Conservation (phyloP, 2,888 invertebrate genomes). For the Nemurella pictetii region DNA sequence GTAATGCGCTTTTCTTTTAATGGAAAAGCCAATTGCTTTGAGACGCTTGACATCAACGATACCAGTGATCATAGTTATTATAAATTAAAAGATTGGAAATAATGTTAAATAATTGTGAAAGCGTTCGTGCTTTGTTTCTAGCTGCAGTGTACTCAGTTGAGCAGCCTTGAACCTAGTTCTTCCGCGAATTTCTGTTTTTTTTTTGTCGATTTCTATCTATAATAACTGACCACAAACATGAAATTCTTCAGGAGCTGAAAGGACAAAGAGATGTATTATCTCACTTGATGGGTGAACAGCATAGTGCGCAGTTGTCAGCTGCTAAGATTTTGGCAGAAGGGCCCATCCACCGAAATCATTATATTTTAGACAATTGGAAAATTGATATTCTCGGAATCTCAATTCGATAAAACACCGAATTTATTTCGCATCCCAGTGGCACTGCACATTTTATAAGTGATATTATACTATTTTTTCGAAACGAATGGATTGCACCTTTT, state of each 20-base stretch:
- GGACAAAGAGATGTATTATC: neutral
- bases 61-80: neutral
- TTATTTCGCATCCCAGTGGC: no score
- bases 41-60: neutral
- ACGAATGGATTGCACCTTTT: neutral
- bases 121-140: neutral
- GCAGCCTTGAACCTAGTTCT: constrained; percentile 4
- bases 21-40: neutral
- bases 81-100: neutral
- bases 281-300: neutral
- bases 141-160: neutral
- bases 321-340: neutral
- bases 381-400: neutral
- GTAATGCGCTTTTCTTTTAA: no score
- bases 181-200: neutral
- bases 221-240: constrained; percentile 14
- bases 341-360: no score
- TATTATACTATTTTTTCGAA: neutral
- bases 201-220: constrained; percentile 9
- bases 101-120: neutral
- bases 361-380: neutral
- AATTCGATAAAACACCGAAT: no score
- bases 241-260: neutral
- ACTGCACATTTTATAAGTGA: no score
- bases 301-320: neutral